Evolutionary conservation across 2,113 vertebrate genomes (phyloP), one percentile per base, ranked within the genome.

Genomic region (Paracanthobrama guichenoti): DNA sequence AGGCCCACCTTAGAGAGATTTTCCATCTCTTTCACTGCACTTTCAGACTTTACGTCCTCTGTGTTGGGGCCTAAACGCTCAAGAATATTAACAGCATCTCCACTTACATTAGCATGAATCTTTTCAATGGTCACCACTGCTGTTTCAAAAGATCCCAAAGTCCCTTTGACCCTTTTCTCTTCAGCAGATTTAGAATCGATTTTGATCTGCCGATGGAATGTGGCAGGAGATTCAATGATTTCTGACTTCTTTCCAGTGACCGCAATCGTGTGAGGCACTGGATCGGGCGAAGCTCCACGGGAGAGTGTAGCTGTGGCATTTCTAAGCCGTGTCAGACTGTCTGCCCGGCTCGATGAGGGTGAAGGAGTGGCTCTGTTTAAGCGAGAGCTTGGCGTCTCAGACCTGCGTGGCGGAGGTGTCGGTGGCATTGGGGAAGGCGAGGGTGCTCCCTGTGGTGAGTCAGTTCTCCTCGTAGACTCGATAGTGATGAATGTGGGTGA

Each of bases 401-500:
- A 92, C 84, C 90, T 91, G 59, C 90, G 90, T 20, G 91, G 92
- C 0, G 95, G 94, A 2, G 93, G 91, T 3, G 94, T 93, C 18
- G 94, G 93, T 12, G 91, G 89, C 2, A 90, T 92, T 62, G 88
- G 85, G 14, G 95, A 93, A 2, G 88, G 85, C 6, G 95, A 93
- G 2, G 90, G 91, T 4, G 88, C 90, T 87, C 91, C 94, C 8
- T 94, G 85, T 16, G 95, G 92, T 0, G 94, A 94, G 67, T 95
- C 94, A 3, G 92, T 92, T 88, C 92, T 88, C 31, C 93, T 89
- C 0, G 91, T 96, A 28, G 96, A 97, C 77, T 97, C 96, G 2
- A 96, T 97, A 31, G 94, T 96, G 85, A 97, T 97, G 69, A 95
- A 97, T 3, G 95, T 95, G 12, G 96, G 96, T 0, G 96, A 97